Evolutionary conservation across 1,140 invertebrate genomes (phyloP).

Genomic region (Brachionus angularis): DNA sequence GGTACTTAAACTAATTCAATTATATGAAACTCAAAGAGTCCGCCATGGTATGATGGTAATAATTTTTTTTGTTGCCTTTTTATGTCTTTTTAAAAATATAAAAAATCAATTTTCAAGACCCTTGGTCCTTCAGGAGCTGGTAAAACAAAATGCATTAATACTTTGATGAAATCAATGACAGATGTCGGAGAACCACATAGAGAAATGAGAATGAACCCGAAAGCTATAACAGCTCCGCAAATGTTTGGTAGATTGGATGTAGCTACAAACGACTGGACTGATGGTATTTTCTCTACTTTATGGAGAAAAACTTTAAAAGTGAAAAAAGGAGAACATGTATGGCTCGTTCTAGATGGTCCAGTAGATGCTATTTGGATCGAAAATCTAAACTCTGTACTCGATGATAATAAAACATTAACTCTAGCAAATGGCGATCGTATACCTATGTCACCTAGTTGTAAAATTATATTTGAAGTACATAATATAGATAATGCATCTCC

Average conservation of each 20-base stretch:
- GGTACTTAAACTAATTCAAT: conserved; percentile 87
- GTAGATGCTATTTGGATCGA: conserved; percentile 60
- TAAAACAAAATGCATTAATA: conserved; percentile 88
- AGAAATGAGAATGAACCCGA: conserved; percentile 97
- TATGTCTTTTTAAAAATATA: conserved; percentile 92
- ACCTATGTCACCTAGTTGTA: conserved; percentile 82
- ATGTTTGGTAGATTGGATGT: conserved; percentile 94
- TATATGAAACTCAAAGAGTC: conserved; percentile 49
- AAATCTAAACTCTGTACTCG: conserved; percentile 59
- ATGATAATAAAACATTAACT: conserved; percentile 69
- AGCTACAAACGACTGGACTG: conserved; percentile 95
- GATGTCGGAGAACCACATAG: conserved; percentile 76
- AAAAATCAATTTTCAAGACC: conserved; percentile 76
- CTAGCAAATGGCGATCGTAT: conserved; percentile 88
- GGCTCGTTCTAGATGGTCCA: conserved; percentile 58
- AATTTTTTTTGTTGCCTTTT: conserved; percentile 68
- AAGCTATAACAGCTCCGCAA: conserved; percentile 90
- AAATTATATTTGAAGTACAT: conserved; percentile 92
- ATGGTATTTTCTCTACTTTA: conserved; percentile 90
- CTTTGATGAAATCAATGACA: conserved; percentile 82
- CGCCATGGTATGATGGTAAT: conserved; percentile 48
- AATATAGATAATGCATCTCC: conserved; percentile 95
- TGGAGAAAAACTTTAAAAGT: conserved; percentile 87
- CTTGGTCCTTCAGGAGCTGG: conserved; percentile 89
- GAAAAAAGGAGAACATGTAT: conserved; percentile 68